A percentile compares a stretch with the other conserved stretches of the same genome.
Evolutionary conservation across 2,888 invertebrate genomes (phyloP).

Genomic region (Subacronicta megacephala): DNA sequence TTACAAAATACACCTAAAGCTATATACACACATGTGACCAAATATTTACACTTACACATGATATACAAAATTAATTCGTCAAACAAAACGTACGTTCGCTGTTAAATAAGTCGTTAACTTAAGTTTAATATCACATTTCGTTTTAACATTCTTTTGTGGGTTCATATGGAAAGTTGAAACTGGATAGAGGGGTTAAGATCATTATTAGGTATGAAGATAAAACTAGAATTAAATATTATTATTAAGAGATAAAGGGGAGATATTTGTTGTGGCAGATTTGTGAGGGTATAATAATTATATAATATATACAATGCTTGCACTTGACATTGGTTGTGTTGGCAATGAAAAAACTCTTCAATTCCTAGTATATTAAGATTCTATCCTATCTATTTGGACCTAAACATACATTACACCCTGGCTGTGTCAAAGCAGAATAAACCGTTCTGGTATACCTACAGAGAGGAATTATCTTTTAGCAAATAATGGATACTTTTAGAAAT

Average conservation of each 20-base stretch:
- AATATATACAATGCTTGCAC: conserved; percentile 3
- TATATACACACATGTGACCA: conserved; percentile 44
- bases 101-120: conserved; percentile 65
- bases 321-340: neutral
- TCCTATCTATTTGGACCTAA: too few relatives aligned
- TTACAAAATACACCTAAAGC: conserved; percentile 38
- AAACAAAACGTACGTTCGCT: conserved; percentile 56
- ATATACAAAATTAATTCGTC: conserved; percentile 58
- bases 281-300: neutral
- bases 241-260: conserved; percentile 4
- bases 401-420: too few relatives aligned
- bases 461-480: too few relatives aligned
- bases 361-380: too few relatives aligned
- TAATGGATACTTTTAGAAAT: too few relatives aligned
- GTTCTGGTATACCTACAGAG: too few relatives aligned
- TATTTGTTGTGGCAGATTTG: conserved; percentile 17
- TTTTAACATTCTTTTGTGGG: conserved; percentile 50
- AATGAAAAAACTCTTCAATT: too few relatives aligned
- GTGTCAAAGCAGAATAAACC: too few relatives aligned
- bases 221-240: conserved; percentile 5
- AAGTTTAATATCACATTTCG: conserved; percentile 82
- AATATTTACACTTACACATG: conserved; percentile 52
- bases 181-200: neutral
- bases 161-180: conserved; percentile 25
- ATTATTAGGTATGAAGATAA: neutral